Base-by-base conservation (phyloP, 2,888 invertebrate genomes). In the Epirrhoe tristata region DNA sequence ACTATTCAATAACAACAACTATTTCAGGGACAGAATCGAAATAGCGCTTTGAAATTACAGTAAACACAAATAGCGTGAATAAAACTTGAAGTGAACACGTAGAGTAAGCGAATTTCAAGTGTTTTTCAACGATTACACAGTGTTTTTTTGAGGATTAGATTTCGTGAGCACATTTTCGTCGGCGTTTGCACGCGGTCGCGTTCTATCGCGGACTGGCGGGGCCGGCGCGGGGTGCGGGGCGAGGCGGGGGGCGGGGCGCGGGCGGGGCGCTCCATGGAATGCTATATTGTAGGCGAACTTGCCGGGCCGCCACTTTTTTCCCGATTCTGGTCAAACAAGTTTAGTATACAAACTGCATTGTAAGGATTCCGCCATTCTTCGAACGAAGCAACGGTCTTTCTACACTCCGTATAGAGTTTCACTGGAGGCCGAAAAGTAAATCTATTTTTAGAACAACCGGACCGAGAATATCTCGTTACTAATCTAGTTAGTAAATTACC, bases 241-340 rank as follows among this genome's bases (percentile, higher is more conserved):
- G 74, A 78, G 82, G 77, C 78, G 84, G 79, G 86, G 85, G 86
- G 89, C 87, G 86, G 87, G 77, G 78, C 87, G 86, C 87, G 84
- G 87, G 87, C 87, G 88, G 87, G 77, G 78, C 85, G 81, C 77
- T 67, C 80, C 82, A 76, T 83, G 90, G 92, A 92, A 93, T 93
- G 93, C 93, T 91, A 93, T 91, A 93, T 93, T 92, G 93, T 92
- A 91, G 93, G 93, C 91, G 90, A 93, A 91, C 90, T 92, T 88
- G 90, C 90, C 91, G 32, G 50, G 64, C 64, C 88, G 92, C 91
- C 89, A 92, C 90, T 91, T 92, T 87, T 91, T 88, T 89, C 88
- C 88, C 84, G 82, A 89, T 89, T 93, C 93, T 93, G 90, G 93
- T 93, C 91, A 93, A 93, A 93, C 93, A 90, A 93, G 93, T 93